phyloP scores from a whole-genome alignment of 1,140 invertebrate genomes.

The Himalopsyche phryganea region DNA sequence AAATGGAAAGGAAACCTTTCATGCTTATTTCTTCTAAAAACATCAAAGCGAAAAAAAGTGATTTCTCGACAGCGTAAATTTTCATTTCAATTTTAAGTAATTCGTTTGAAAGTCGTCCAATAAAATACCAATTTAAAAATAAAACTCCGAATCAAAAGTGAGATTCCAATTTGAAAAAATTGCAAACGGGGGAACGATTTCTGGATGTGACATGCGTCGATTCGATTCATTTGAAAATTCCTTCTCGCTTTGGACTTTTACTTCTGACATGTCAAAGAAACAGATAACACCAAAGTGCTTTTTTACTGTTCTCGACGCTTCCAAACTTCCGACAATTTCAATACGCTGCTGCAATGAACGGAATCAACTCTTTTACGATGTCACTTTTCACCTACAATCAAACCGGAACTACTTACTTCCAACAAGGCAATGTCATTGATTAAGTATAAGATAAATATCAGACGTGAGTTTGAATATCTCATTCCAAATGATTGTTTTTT shows the following conservation, averaged over 20 bases:
- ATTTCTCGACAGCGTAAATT: not conserved
- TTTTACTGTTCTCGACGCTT: not conserved
- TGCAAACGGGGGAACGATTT: slow-evolving; percentile 6
- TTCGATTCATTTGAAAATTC: not conserved
- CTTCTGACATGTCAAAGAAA: slow-evolving; percentile 3
- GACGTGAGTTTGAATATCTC: too few species aligned
- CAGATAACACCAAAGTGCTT: not conserved
- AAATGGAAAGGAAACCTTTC: too few species aligned
- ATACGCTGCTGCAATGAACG: too few species aligned
- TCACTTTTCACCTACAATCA: too few species aligned
- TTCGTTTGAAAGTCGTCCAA: not conserved
- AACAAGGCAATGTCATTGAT: too few species aligned
- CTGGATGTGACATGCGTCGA: slow-evolving; percentile 6
- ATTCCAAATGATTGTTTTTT: too few species aligned
- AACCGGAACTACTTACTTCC: too few species aligned
- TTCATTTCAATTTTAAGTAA: not conserved
- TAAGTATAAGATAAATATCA: too few species aligned
- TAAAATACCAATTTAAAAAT: slow-evolving; percentile 12
- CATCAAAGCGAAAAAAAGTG: not conserved
- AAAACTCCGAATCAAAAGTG: too few species aligned
- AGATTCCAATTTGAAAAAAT: not conserved
- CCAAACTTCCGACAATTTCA: too few species aligned
- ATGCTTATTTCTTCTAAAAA: too few species aligned
- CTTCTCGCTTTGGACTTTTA: not conserved
- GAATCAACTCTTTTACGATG: too few species aligned